phyloP scores from a whole-genome alignment of 2,113 vertebrate species.

The Pluvialis apricaria region DNA sequence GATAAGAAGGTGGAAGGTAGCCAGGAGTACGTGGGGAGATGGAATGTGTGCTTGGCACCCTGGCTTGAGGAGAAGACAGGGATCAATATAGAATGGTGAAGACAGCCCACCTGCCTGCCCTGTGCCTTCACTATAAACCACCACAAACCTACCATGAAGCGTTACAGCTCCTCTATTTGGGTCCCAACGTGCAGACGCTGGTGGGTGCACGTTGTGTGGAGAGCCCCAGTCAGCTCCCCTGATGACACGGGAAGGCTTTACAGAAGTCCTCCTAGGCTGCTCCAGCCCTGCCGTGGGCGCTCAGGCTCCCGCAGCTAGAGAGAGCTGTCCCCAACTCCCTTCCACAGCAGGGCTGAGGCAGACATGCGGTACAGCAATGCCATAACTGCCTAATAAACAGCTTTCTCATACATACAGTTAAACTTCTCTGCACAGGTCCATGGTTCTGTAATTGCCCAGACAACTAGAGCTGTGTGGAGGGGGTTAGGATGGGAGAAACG shows the following conservation, averaged over 20 bases:
- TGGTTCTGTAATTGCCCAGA: background rate
- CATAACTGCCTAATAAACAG: too few species aligned
- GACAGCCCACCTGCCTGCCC: background rate
- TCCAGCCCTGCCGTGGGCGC: background rate
- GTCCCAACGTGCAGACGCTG: background rate
- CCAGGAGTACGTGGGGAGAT: background rate
- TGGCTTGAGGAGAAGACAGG: too few species aligned
- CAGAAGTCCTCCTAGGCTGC: too few species aligned
- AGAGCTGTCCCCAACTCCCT: accelerated
- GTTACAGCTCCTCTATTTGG: too few species aligned
- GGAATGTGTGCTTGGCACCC: background rate
- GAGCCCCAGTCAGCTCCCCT: background rate
- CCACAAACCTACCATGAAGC: background rate
- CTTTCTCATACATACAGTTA: background rate
- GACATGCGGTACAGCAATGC: accelerated
- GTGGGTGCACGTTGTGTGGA: too few species aligned
- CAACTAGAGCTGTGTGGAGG: background rate
- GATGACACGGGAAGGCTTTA: background rate
- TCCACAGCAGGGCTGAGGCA: background rate
- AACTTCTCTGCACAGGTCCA: background rate
- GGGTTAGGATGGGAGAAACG: background rate
- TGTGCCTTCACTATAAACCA: background rate
- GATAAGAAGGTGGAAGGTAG: background rate
- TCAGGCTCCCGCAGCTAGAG: background rate
- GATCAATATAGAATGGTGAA: background rate